phyloP scores from a whole-genome alignment of 2,113 vertebrate species.

The Dinomys branickii region DNA sequence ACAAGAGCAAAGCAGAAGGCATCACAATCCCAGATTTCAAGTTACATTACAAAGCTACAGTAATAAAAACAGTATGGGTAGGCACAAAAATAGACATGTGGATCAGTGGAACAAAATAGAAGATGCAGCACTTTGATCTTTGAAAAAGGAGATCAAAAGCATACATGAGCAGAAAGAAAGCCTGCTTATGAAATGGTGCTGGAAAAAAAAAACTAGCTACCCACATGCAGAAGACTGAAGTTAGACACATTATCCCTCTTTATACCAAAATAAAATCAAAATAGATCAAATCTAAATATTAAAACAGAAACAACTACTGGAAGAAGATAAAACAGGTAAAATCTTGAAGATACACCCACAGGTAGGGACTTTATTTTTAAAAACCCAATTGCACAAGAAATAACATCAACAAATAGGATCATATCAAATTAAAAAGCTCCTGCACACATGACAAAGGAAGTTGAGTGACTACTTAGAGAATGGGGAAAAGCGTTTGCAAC shows the following conservation, averaged over 20 bases:
- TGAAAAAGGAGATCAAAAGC: neutral
- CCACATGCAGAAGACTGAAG: neutral
- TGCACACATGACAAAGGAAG: neutral
- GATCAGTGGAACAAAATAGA: neutral
- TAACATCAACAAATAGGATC: neutral
- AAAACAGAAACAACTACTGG: neutral
- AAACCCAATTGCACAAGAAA: neutral
- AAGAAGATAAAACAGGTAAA: neutral
- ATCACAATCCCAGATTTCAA: neutral
- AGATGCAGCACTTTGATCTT: neutral
- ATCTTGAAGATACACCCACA: neutral
- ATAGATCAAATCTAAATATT: neutral
- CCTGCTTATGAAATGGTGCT: neutral
- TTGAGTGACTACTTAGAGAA: neutral
- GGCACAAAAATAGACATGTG: neutral
- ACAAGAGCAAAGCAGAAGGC: neutral
- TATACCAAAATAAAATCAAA: neutral
- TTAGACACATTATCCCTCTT: neutral
- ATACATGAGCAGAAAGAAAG: neutral
- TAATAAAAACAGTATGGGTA: neutral
- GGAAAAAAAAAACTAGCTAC: neutral
- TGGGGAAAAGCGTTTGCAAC: neutral
- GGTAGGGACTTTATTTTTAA: neutral
- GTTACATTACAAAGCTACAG: neutral
- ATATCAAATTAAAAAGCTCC: neutral